A percentile compares a stretch with the other conserved stretches of the same genome.
These are phyloP conservation scores for Cephalotes varians DNA, from an alignment of 2,888 invertebrate species.

Conservation along the genomic window DNA sequence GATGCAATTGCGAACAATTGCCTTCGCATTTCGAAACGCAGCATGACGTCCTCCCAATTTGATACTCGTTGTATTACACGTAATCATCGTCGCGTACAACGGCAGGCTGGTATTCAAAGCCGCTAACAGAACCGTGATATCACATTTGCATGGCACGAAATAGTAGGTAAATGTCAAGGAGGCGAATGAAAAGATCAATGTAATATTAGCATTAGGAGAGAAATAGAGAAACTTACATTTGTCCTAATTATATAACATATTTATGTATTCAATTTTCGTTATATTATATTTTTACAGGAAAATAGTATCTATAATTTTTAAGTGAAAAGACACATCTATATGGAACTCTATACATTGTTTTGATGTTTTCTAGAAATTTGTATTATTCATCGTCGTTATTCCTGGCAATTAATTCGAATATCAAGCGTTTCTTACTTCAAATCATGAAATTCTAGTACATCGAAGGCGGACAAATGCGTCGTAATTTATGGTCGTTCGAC, in stretches of 20 bases:
- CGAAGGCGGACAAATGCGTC: constrained; percentile 25
- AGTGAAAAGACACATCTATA: neutral
- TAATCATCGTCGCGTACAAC: constrained; percentile 44
- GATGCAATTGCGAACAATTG: constrained; percentile 41
- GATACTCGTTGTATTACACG: constrained; percentile 54
- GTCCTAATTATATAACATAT: neutral
- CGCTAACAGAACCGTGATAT: constrained; percentile 45
- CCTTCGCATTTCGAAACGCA: constrained; percentile 29
- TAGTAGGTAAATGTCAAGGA: constrained; percentile 24
- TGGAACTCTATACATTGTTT: too few species aligned
- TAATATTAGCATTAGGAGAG: neutral
- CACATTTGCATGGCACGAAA: constrained; percentile 49
- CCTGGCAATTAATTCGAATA: neutral
- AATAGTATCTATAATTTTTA: neutral
- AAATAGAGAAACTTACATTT: too few species aligned
- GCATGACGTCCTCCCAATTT: constrained; percentile 51
- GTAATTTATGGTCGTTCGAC: constrained; percentile 38
- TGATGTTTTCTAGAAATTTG: neutral
- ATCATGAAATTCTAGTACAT: neutral
- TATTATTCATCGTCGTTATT: neutral
- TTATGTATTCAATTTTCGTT: neutral
- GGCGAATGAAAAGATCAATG: constrained; percentile 35
- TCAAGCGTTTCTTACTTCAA: constrained; percentile 1
- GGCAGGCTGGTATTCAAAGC: constrained; percentile 37
- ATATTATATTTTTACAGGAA: neutral